Percentiles rank a stretch among this genome's conserved stretches.
These are phyloP conservation scores for Ypsolopha sequella DNA, from an alignment of 2,888 invertebrate species.

Conservation along the genomic window DNA sequence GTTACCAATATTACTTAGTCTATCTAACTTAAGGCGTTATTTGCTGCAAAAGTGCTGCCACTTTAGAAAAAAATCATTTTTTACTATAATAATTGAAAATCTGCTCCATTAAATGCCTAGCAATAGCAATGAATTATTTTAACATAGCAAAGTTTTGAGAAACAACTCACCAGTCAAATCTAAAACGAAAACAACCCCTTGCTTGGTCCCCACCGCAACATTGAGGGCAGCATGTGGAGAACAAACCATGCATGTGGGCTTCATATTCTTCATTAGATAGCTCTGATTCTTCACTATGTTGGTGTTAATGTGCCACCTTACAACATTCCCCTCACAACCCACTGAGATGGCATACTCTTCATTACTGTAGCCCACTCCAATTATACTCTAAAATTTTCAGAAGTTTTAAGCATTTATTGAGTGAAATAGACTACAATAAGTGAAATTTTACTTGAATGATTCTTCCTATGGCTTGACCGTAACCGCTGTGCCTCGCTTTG, in stretches of 20 bases:
- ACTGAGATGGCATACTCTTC: conserved; percentile 56
- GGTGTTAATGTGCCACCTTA: conserved; percentile 64
- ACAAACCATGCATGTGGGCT: conserved; percentile 41
- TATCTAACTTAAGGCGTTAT: no score
- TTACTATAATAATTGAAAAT: no score
- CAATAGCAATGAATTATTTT: no score
- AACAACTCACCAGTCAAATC: conserved; percentile 46
- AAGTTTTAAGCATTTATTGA: not conserved
- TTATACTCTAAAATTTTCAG: conserved; percentile 35
- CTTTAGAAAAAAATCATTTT: no score
- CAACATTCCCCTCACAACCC: conserved; percentile 51
- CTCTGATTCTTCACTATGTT: conserved; percentile 50
- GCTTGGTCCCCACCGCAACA: conserved; percentile 58
- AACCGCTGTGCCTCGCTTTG: no score
- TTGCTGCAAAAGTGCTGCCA: no score
- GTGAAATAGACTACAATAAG: not conserved
- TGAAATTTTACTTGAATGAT: no score
- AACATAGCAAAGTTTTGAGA: no score
- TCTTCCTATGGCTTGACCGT: no score
- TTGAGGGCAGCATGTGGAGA: conserved; percentile 39
- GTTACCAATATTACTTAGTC: not conserved
- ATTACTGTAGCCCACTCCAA: conserved; percentile 57
- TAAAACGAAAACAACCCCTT: conserved; percentile 51
- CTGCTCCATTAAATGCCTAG: no score
- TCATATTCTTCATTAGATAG: conserved; percentile 32